A percentile compares a stretch with the other conserved stretches of the same genome.
Conservation (phyloP, 2,888 invertebrate genomes). For the Clistopyga incitator region DNA sequence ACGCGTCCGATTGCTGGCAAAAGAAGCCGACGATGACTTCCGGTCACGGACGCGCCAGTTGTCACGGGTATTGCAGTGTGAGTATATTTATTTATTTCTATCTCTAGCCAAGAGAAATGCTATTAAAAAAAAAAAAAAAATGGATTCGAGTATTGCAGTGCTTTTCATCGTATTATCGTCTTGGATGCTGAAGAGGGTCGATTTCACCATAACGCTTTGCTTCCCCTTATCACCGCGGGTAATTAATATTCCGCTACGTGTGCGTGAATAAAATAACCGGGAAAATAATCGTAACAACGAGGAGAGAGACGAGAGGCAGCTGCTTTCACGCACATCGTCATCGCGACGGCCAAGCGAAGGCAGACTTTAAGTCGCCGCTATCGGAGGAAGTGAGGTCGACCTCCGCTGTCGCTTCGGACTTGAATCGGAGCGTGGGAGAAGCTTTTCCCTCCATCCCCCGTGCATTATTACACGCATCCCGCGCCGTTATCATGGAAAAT, state of each 20-base stretch:
- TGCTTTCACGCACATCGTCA: constrained; percentile 38
- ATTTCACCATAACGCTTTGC: constrained; percentile 1
- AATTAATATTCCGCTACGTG: constrained; percentile 79
- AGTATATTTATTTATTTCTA: constrained; percentile 63
- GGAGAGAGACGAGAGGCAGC: constrained; percentile 65
- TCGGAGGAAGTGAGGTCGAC: constrained; percentile 84
- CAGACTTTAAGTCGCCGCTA: constrained; percentile 81
- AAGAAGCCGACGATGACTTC: constrained; percentile 56
- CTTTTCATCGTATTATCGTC: constrained; percentile 37
- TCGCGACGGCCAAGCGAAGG: constrained; percentile 67
- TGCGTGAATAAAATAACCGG: constrained; percentile 61
- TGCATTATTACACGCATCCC: constrained; percentile 29
- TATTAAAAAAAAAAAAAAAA: not conserved
- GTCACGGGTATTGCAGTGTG: constrained; percentile 25
- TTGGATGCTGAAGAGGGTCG: not conserved
- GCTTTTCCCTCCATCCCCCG: constrained; percentile 59
- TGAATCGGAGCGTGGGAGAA: constrained; percentile 74
- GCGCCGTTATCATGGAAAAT: constrained; percentile 67
- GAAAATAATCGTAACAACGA: constrained; percentile 40
- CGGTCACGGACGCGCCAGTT: constrained; percentile 36
- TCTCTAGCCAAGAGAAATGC: constrained; percentile 1
- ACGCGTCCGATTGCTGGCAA: constrained; percentile 25
- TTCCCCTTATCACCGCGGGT: constrained; percentile 70
- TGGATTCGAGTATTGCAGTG: not conserved
- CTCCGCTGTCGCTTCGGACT: constrained; percentile 68